Percentiles rank a stretch among this genome's conserved stretches.
These are phyloP conservation scores for mouse (Mus musculus) DNA, from an alignment of 2,113 vertebrate genomes.

Conservation along the genomic window DNA sequence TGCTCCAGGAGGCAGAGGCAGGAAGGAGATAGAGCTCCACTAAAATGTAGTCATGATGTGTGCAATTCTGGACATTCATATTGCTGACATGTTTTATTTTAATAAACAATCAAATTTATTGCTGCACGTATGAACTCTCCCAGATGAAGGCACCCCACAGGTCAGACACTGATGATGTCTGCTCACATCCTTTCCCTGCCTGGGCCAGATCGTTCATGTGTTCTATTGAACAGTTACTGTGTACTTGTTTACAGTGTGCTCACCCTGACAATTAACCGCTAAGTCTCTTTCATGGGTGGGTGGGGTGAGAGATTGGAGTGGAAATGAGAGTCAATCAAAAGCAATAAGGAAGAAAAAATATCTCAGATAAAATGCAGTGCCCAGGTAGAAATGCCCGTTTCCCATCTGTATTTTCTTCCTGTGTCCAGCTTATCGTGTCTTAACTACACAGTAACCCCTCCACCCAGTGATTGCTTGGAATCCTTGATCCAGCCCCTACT, in stretches of 20 bases:
- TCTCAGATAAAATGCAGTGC: neutral
- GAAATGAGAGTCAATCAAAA: neutral
- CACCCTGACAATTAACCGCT: neutral
- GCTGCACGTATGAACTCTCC: neutral
- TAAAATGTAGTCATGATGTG: neutral
- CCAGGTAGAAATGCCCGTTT: neutral
- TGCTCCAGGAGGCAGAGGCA: neutral
- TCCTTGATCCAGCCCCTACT: neutral
- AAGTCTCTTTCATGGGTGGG: neutral
- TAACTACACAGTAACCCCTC: neutral
- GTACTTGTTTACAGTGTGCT: neutral
- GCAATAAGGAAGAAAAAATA: constrained; percentile 7
- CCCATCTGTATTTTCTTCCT: neutral
- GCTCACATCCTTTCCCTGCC: neutral
- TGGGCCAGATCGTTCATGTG: neutral
- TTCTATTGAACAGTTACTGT: neutral
- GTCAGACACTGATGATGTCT: neutral
- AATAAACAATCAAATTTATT: neutral
- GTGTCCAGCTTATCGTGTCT: neutral
- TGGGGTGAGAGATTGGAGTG: neutral
- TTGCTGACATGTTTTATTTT: neutral
- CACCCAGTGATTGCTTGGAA: no score
- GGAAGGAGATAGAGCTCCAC: neutral
- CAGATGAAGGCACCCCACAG: neutral
- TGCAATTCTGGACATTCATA: neutral